Percentiles rank a stretch among this genome's conserved stretches.
Evolutionary conservation across 2,888 invertebrate genomes (phyloP).

Genomic region (Erebia ligea): DNA sequence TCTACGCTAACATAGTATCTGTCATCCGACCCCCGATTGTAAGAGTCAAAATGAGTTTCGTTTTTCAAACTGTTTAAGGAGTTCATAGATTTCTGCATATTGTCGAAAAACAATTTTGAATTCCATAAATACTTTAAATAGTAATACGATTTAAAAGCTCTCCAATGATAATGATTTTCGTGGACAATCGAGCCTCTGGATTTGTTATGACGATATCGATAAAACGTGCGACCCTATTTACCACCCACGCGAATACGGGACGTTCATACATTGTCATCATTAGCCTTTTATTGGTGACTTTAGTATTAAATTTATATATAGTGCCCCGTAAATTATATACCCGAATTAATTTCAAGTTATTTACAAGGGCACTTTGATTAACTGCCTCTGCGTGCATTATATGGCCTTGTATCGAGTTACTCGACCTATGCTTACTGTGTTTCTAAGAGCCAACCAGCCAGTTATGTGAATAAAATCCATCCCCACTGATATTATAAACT

Average conservation of each 20-base stretch:
- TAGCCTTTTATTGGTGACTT: slow-evolving; percentile 37
- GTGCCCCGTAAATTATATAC: slow-evolving; percentile 31
- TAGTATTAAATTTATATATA: slow-evolving; percentile 37
- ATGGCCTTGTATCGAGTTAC: slow-evolving; percentile 17
- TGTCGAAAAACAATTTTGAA: too few relatives aligned
- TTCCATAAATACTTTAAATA: too few relatives aligned
- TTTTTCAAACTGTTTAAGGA: too few relatives aligned
- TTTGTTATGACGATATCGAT: slow-evolving; percentile 1
- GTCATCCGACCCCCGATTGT: too few relatives aligned
- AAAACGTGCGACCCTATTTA: background rate
- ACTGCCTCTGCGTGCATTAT: slow-evolving; percentile 10
- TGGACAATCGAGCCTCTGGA: background rate
- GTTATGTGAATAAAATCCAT: background rate
- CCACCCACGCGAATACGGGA: slow-evolving; percentile 15
- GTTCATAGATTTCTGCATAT: too few relatives aligned
- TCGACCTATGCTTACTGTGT: slow-evolving; percentile 2
- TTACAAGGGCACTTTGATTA: slow-evolving; percentile 23
- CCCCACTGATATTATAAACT: too few relatives aligned
- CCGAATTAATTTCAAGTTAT: slow-evolving; percentile 28
- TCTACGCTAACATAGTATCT: too few relatives aligned
- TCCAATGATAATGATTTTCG: too few relatives aligned
- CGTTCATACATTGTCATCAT: slow-evolving; percentile 27
- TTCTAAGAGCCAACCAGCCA: slow-evolving; percentile 3
- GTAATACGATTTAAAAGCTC: too few relatives aligned
- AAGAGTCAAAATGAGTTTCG: too few relatives aligned